Evolutionary conservation across 35 echinoderm and acorn worm genomes (phyloP).

Genomic region (Patiria miniata): DNA sequence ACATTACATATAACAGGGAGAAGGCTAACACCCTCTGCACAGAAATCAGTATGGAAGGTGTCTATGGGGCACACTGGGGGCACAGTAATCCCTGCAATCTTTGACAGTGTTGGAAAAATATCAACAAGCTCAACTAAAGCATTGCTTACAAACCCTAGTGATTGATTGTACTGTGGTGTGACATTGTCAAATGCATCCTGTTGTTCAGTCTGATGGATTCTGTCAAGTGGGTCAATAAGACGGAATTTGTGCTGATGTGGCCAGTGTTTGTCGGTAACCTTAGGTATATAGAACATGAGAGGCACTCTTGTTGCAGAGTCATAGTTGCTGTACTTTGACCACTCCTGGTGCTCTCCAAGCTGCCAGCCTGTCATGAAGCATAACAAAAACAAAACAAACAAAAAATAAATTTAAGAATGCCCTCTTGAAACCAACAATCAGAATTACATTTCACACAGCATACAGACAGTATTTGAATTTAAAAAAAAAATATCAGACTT

Average conservation of each 20-base stretch:
- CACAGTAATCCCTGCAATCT: constrained; percentile 61
- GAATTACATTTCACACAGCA: too few species aligned
- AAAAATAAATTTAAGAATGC: too few species aligned
- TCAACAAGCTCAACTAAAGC: constrained; percentile 83
- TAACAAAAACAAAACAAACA: too few species aligned
- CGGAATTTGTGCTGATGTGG: constrained; percentile 38
- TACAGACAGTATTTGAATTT: too few species aligned
- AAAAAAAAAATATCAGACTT: too few species aligned
- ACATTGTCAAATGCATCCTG: too few species aligned
- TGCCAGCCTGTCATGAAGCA: constrained; percentile 99
- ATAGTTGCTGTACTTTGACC: constrained; percentile 83
- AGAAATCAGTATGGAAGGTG: constrained; percentile 57
- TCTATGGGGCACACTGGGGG: constrained; percentile 66
- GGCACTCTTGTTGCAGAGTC: constrained; percentile 77
- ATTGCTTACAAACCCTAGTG: constrained; percentile 22
- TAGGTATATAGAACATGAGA: constrained; percentile 81
- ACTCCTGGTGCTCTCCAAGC: constrained; percentile 91
- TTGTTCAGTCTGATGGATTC: too few species aligned
- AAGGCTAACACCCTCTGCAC: constrained; percentile 82
- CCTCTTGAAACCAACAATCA: too few species aligned
- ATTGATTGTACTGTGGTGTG: not conserved
- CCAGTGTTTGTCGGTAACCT: constrained; percentile 44
- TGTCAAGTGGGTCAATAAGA: constrained; percentile 55
- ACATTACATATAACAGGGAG: constrained; percentile 45
- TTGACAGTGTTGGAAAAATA: constrained; percentile 78